Conservation (phyloP, 1,140 invertebrate genomes). For the Dendrolimus kikuchii region DNA sequence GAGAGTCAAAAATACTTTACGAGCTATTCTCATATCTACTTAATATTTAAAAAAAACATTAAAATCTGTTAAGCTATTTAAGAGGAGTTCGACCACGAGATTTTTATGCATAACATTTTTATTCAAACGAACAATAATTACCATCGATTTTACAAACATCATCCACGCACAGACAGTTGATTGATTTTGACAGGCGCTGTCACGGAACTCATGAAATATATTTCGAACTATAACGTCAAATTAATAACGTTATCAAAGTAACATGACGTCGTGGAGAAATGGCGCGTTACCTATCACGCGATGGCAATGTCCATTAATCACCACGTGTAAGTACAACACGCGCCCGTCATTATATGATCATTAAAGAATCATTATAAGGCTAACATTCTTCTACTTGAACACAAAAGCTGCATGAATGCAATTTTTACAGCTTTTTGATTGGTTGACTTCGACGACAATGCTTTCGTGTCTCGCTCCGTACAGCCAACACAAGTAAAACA, state of each 20-base stretch:
- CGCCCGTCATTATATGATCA: conserved; percentile 55
- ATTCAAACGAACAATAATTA: too few species aligned
- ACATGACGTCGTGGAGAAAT: background rate
- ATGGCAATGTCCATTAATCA: conserved; percentile 47
- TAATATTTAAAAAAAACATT: too few species aligned
- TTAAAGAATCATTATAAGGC: conserved; percentile 60
- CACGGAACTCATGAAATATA: background rate
- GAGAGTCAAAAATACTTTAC: too few species aligned
- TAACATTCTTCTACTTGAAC: conserved; percentile 1
- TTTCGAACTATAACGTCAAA: conserved; percentile 1
- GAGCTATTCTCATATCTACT: too few species aligned
- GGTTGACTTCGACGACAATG: conserved; percentile 8
- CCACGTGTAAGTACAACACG: conserved; percentile 27
- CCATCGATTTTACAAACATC: too few species aligned
- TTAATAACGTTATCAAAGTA: background rate
- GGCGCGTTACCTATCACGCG: conserved; percentile 36
- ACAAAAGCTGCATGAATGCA: conserved; percentile 7
- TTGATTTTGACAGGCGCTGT: background rate
- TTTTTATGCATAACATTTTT: too few species aligned
- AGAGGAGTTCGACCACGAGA: too few species aligned
- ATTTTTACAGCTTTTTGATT: conserved; percentile 7
- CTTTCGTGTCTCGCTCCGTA: background rate
- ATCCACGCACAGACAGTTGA: too few species aligned
- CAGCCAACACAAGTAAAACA: conserved; percentile 3
- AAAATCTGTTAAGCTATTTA: too few species aligned